phyloP scores from a whole-genome alignment of 2,797 vertebrate species.

The Arctocebus calabarensis region DNA sequence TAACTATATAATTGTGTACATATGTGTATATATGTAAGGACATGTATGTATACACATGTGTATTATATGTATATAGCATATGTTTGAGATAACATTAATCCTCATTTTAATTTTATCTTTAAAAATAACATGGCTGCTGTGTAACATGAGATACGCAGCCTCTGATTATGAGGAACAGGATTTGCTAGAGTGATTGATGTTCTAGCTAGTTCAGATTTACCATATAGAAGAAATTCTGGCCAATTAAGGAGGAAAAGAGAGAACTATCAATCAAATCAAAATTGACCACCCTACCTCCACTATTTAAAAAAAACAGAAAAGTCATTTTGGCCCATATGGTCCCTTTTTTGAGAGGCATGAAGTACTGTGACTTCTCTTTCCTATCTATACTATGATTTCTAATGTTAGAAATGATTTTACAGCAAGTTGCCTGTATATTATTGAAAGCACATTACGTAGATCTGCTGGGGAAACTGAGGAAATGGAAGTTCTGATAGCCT shows the following conservation, averaged over 20 bases:
- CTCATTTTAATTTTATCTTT: background rate
- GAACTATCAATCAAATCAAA: conserved; percentile 66
- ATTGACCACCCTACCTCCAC: background rate
- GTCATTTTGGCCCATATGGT: background rate
- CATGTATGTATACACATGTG: background rate
- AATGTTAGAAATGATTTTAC: background rate
- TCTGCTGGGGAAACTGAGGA: background rate
- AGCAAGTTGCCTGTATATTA: background rate
- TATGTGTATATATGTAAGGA: background rate
- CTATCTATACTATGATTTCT: background rate
- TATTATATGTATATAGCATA: background rate
- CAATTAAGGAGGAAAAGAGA: conserved; percentile 55
- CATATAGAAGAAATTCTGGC: conserved; percentile 19
- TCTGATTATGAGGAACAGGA: background rate
- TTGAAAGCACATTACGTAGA: conserved; percentile 1
- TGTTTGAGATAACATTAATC: background rate
- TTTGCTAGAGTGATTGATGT: conserved; percentile 46
- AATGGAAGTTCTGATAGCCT: background rate
- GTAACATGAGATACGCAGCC: background rate
- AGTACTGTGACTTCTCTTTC: background rate
- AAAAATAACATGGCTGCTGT: background rate
- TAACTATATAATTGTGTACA: background rate
- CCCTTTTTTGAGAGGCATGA: background rate
- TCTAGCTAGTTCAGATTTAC: conserved; percentile 34
- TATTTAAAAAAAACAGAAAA: conserved; percentile 59